phyloP scores from a whole-genome alignment of 2,888 invertebrate genomes.

The Heteromyza rotundicornis region DNA sequence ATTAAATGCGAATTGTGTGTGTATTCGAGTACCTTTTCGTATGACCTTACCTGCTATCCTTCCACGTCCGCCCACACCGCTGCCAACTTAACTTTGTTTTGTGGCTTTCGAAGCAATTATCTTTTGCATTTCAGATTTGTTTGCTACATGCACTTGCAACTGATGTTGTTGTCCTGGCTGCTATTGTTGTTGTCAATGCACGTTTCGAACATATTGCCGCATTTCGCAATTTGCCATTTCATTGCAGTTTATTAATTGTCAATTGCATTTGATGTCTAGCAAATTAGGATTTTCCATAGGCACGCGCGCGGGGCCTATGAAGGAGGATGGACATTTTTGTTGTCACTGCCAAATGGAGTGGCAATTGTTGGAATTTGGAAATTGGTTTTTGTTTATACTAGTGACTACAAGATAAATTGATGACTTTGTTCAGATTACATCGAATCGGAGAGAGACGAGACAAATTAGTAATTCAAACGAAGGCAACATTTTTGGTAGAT shows the following conservation, averaged over 20 bases:
- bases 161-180: slow-evolving; percentile 11
- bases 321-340: too few relatives aligned
- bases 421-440: too few relatives aligned
- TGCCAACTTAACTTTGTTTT: too few relatives aligned
- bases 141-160: slow-evolving; percentile 31
- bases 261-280: neutral
- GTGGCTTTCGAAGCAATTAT: slow-evolving; percentile 57
- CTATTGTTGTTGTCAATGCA: slow-evolving; percentile 5
- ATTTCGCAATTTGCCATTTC: slow-evolving; percentile 7
- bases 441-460: too few relatives aligned
- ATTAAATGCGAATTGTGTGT: slow-evolving; percentile 6
- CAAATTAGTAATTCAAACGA: too few relatives aligned
- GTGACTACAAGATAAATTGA: too few relatives aligned
- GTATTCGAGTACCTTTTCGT: neutral
- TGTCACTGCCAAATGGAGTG: too few relatives aligned
- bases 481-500: too few relatives aligned
- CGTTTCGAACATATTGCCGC: neutral
- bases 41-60: neutral
- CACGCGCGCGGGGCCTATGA: too few relatives aligned
- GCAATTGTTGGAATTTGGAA: too few relatives aligned
- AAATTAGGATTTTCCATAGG: neutral
- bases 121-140: slow-evolving; percentile 53
- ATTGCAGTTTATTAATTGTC: slow-evolving; percentile 21
- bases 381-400: too few relatives aligned
- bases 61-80: neutral